phyloP scores from a whole-genome alignment of 2,888 invertebrate genomes.

The Tenthredo distinguenda region DNA sequence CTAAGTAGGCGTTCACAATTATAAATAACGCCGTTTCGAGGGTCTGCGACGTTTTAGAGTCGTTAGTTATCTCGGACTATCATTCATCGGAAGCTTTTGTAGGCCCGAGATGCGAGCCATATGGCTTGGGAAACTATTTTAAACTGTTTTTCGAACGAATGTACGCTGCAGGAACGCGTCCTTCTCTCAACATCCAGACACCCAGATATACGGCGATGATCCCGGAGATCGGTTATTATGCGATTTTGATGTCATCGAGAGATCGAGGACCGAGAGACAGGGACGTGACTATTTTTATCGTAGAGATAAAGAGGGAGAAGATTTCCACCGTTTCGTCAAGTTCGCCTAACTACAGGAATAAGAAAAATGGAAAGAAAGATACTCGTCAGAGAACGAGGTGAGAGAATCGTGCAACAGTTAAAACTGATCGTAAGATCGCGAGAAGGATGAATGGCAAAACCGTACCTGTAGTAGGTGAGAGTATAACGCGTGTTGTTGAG shows the following conservation, averaged over 20 bases:
- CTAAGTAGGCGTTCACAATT: conserved; percentile 40
- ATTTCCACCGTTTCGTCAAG: neutral
- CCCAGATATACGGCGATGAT: neutral
- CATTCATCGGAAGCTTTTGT: conserved; percentile 31
- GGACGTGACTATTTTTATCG: neutral
- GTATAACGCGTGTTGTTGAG: neutral
- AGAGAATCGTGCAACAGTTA: neutral
- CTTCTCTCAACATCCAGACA: conserved; percentile 15
- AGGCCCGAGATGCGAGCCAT: conserved; percentile 7
- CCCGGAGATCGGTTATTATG: neutral
- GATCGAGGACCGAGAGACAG: neutral
- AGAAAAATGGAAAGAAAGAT: neutral
- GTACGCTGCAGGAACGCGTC: neutral
- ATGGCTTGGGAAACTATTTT: conserved; percentile 43
- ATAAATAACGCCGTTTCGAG: conserved; percentile 27
- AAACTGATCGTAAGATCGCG: neutral
- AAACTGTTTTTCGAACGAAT: conserved; percentile 43
- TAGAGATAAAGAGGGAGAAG: neutral
- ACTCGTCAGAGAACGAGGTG: neutral
- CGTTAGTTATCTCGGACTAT: conserved; percentile 36
- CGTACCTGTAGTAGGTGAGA: neutral
- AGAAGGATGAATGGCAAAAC: neutral
- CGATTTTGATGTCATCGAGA: neutral
- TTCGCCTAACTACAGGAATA: neutral
- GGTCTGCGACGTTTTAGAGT: conserved; percentile 23